Evolutionary conservation across 2,113 vertebrate genomes (phyloP).

Genomic region (Arenaria interpres): DNA sequence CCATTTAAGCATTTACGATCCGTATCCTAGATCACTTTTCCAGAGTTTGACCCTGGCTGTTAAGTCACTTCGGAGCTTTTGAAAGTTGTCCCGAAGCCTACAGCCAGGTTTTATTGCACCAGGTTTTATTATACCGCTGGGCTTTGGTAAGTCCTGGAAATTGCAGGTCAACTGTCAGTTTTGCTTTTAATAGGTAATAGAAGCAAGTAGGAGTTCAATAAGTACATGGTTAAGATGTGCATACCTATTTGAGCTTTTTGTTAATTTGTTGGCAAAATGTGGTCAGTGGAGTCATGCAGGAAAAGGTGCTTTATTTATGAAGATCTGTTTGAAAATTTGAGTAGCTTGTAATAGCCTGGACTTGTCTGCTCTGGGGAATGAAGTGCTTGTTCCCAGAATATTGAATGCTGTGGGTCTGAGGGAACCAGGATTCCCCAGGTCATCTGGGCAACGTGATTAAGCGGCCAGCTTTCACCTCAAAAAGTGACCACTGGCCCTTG

Average conservation of each 20-base stretch:
- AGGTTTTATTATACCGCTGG: neutral
- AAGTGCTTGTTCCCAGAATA: neutral
- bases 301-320: neutral
- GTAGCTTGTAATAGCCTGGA: neutral
- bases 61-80: neutral
- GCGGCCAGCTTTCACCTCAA: neutral
- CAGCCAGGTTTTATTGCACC: neutral
- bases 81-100: neutral
- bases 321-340: neutral
- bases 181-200: neutral
- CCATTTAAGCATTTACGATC: neutral
- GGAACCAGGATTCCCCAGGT: neutral
- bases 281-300: neutral
- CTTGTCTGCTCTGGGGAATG: neutral
- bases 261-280: neutral
- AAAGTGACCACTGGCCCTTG: neutral
- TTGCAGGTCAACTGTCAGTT: neutral
- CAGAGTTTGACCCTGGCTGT: neutral
- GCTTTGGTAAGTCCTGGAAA: neutral
- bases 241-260: neutral
- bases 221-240: neutral
- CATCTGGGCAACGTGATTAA: neutral
- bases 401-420: fast-evolving
- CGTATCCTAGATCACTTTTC: neutral
- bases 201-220: neutral